These are phyloP conservation scores for Sarcophaga caerulescens DNA, from an alignment of 2,888 invertebrate species.

Conservation along the genomic window DNA sequence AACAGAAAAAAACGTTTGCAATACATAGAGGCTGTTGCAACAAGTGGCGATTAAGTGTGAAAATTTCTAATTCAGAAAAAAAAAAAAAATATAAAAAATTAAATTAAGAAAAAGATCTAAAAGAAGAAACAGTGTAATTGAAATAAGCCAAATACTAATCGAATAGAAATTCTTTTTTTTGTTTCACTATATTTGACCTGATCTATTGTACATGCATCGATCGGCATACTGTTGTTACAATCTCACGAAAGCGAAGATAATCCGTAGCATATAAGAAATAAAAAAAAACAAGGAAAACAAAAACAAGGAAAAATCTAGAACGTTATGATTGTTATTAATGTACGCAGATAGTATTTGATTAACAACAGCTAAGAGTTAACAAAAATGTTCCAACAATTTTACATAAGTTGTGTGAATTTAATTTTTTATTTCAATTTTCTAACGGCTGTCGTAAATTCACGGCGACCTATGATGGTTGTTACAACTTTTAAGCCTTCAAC, in stretches of 20 bases:
- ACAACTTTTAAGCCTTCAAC: slow-evolving; percentile 57
- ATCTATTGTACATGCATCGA: slow-evolving; percentile 11
- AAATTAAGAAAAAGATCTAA: slow-evolving; percentile 8
- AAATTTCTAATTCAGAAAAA: slow-evolving; percentile 51
- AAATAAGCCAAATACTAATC: neutral
- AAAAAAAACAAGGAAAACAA: neutral
- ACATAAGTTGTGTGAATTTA: slow-evolving; percentile 20
- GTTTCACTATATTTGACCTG: slow-evolving; percentile 17
- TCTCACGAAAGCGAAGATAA: no score
- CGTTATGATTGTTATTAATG: slow-evolving; percentile 49
- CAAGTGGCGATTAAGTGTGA: slow-evolving; percentile 22
- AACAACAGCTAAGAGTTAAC: slow-evolving; percentile 5
- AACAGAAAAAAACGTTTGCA: neutral
- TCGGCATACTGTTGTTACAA: neutral
- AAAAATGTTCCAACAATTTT: slow-evolving; percentile 58
- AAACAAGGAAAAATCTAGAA: slow-evolving; percentile 34
- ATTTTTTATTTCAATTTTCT: slow-evolving; percentile 36
- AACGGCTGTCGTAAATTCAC: slow-evolving; percentile 32
- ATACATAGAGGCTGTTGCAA: slow-evolving; percentile 2
- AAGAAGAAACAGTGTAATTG: slow-evolving; percentile 27
- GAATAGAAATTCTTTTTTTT: no score
- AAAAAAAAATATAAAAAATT: neutral
- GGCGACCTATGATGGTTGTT: slow-evolving; percentile 6
- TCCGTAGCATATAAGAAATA: neutral
- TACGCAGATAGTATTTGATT: neutral